Percentiles rank a stretch among this genome's conserved stretches.
Evolutionary conservation across 2,888 invertebrate genomes (phyloP).

Genomic region (Athripsodes cinereus): DNA sequence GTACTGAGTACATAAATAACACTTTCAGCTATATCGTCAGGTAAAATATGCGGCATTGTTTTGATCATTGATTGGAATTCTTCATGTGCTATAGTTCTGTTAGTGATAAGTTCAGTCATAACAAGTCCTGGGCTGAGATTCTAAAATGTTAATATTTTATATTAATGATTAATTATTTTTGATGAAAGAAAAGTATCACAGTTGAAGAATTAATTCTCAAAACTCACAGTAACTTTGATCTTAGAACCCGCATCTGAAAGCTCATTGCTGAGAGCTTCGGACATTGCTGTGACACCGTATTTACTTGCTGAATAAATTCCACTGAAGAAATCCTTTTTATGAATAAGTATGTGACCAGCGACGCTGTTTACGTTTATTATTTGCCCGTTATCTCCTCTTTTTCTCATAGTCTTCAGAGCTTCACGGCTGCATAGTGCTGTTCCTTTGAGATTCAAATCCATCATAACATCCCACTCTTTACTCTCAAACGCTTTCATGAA

Average conservation of each 20-base stretch:
- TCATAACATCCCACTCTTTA: constrained; percentile 27
- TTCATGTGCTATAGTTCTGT: neutral
- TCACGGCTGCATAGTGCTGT: constrained; percentile 53
- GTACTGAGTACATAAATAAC: constrained; percentile 55
- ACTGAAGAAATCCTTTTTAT: constrained; percentile 29
- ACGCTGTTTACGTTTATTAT: constrained; percentile 31
- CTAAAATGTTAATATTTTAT: constrained; percentile 34
- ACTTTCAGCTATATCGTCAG: constrained; percentile 54
- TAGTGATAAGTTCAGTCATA: constrained; percentile 37
- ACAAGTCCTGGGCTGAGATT: constrained; percentile 60
- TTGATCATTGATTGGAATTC: neutral
- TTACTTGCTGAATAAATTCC: constrained; percentile 51
- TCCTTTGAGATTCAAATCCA: constrained; percentile 52
- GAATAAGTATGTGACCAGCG: constrained; percentile 40
- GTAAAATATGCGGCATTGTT: neutral
- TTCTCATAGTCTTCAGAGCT: constrained; percentile 40
- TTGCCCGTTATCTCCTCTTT: constrained; percentile 21
- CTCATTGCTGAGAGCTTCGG: constrained; percentile 46
- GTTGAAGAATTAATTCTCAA: neutral
- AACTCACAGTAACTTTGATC: constrained; percentile 42
- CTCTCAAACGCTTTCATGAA: no score
- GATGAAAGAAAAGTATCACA: no score
- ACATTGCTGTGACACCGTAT: constrained; percentile 49
- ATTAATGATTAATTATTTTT: no score
- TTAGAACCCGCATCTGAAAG: constrained; percentile 39